Base-by-base conservation (phyloP, 2,797 vertebrate species). In the Phrynocephalus vlangalii region DNA sequence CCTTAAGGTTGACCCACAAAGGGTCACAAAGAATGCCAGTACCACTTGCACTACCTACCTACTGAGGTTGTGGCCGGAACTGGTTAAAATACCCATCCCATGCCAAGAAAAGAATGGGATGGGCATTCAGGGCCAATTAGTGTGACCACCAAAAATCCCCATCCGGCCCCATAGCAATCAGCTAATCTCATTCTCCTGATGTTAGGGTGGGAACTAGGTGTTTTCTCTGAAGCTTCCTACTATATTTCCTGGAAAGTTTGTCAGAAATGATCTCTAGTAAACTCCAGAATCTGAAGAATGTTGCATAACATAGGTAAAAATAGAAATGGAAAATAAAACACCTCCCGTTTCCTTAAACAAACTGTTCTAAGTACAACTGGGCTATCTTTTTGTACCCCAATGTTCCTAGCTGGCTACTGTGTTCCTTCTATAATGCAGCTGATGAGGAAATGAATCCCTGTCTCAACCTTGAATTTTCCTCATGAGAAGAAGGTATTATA, bases 401-500 rank as follows among this genome's bases (percentile, higher is more conserved):
- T 52, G 16, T 70, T 79, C 33, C 9, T 33, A 56, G 90, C 73
- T 81, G 30, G 24, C 52, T 83, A 44, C 13, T 6, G 52, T 56
- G 67, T 78, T 20, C 7, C 15, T 22, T n/a, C 13, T 15, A 1
- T 33, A 44, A 0, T 24, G n/a, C 5, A 72, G 56, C 28, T 71
- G 76, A 60, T 33, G 7, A 79, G 44, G 38, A 91, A 77, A 72
- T 52, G 79, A 91, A 56, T n/a, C 89, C 44, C 1, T 70, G 15
- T 30, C 85, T 2, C 11, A 87, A 85, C 22, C 20, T 33, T 84
- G 92, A 15, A 48, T 90, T 81, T 6, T 28, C 30, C 63, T 88
- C 44, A 1, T 15, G 30, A 44, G 60, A 38, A 2, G 8, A 77
- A 81, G 84, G 2, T 2, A 80, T 20, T 20, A 38, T 63, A 56